Base-by-base conservation (phyloP, 2,113 vertebrate species). In the Cynoglossus semilaevis region DNA sequence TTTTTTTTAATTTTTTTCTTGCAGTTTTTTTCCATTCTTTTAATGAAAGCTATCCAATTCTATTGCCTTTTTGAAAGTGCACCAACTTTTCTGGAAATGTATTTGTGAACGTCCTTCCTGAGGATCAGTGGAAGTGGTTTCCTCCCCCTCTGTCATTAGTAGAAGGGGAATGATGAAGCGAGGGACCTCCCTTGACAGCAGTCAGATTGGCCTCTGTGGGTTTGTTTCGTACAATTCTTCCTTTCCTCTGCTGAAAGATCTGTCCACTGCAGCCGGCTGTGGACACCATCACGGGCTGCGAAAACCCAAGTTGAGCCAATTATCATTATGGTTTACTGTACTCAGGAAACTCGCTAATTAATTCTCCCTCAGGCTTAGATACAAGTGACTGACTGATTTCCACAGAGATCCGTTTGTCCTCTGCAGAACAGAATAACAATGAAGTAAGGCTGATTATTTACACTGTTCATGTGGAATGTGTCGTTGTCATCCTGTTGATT, bases 261-360 rank as follows among this genome's bases (percentile, higher is more conserved):
- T 66, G 65, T 85, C 76, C 67, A 44, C 63, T 62, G 37, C 58
- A 51, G 58, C 51, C 52, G 22, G 57, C 73, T 49, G 35, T 55
- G 61, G 49, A 58, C 63, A 51, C 76, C 74, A 72, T 67, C 63
- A 58, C 69, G 61, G 74, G 58, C 78, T 70, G 52, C 80, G 74
- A 83, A 85, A 80, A 77, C 44, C 66, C 77, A 73, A 88, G 81
- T 81, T 81, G 52, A 84, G 79, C 85, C 82, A 89, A 86, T 90
- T 88, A 89, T 76, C 86, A 85, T 82, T 63, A 71, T 74, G 51
- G 76, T 72, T 82, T 72, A 58, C 56, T 60, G 63, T 77, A 55
- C 62, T 80, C 83, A 59, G 77, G 76, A 83, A 77, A 64, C 83
- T 41, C 74, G 59, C 81, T 90, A 88, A 89, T 90, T 86, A 87